Evolutionary conservation across 2,888 invertebrate species (phyloP).

Genomic region (Coecobrya sp.): DNA sequence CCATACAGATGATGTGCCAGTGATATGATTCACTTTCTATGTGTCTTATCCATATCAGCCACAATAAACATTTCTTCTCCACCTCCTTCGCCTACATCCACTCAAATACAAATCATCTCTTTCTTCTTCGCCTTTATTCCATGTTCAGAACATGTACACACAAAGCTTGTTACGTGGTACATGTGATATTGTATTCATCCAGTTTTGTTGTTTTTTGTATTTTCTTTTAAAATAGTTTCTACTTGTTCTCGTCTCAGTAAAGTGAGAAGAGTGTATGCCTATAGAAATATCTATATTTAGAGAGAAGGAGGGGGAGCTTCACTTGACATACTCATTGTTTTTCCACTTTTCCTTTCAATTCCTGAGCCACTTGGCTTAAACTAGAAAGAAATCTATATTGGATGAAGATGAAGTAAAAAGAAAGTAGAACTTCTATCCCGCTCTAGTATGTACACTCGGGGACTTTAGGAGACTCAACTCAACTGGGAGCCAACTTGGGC

Average conservation of each 20-base stretch:
- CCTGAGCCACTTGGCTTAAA: constrained; percentile 62
- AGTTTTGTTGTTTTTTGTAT: constrained; percentile 3
- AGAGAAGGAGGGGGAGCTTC: neutral
- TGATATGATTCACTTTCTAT: too few species aligned
- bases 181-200: neutral
- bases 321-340: constrained; percentile 77
- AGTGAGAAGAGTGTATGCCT: neutral
- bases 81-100: neutral
- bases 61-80: neutral
- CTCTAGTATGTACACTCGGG: neutral
- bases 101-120: constrained; percentile 13
- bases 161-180: too few species aligned
- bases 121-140: neutral
- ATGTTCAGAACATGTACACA: neutral
- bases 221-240: neutral
- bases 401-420: constrained; percentile 29
- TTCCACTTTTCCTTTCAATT: constrained; percentile 63
- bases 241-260: neutral
- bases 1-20: too few species aligned
- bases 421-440: neutral
- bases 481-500: neutral
- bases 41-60: neutral
- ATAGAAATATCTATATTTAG: neutral
- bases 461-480: neutral
- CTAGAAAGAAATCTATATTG: constrained; percentile 40